Evolutionary conservation across 1,140 invertebrate species (phyloP), one percentile per base, ranked within the genome.

Genomic region (Uloborus diversus): DNA sequence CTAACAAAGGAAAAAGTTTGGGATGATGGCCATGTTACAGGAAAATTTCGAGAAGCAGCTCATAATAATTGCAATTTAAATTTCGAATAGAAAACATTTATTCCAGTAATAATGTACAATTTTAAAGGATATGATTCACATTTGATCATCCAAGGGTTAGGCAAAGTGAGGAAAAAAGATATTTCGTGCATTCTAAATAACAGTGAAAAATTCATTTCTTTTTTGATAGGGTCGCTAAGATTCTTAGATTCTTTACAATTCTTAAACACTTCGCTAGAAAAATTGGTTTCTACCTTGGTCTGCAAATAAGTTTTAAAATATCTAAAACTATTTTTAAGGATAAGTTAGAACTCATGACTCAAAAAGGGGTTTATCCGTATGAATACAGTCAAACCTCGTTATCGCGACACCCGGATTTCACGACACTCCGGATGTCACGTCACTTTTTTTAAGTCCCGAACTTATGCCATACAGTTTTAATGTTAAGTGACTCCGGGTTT

Each of bases 101-200:
- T 64, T 37, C 59, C 59, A 2, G 59, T 76, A 28, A 33, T 76
- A 4, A 20, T 76, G 7, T 61, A 76, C 35, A 64, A 76, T 47
- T 35, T 76, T 2, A 49, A 25, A 20, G 32, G 33, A 11, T 76
- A 76, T 37, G 73, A 76, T 23, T 17, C 25, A 0, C 69, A 73
- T 28, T 13, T 56, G 13, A 30, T 73, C 17, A 73, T 73, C 1
- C 5, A 53, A 35, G 59, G 5, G 9, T 23, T 64, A 14, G 28
- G 73, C 14, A 64, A 53, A 51, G 4, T 76, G 14, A 49, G 65
- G 35, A 25, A 76, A 23, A 32, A 17, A n/a, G 37, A 49, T 51
- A 51, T 65, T 23, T 17, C 1, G 35, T 57, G 28, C 23, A 71
- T 71, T 25, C 7, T 53, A 1, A 71, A 28, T 20, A 59, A 71